A percentile compares a stretch with the other conserved stretches of the same genome.
These are phyloP conservation scores for Sparidentex hasta DNA, from an alignment of 2,797 vertebrate species.

Conservation along the genomic window DNA sequence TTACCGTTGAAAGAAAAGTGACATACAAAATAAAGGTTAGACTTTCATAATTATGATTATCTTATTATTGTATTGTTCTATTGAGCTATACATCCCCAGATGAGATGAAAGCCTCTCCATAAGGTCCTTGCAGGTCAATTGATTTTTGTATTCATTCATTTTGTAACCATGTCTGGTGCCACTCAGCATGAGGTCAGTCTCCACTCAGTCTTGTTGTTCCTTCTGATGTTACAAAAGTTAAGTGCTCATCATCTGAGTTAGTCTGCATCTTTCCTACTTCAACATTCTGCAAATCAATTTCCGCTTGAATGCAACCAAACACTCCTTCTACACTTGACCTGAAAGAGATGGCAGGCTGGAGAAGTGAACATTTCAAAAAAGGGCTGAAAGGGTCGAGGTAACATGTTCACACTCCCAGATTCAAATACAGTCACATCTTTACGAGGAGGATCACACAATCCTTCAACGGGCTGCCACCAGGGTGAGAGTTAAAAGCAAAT, in stretches of 20 bases:
- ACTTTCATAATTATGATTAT: background rate
- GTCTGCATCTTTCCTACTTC: conserved; percentile 34
- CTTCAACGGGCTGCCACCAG: conserved; percentile 32
- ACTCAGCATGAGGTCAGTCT: conserved; percentile 39
- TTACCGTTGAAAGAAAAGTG: background rate
- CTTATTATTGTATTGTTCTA: background rate
- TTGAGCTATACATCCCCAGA: conserved; percentile 16
- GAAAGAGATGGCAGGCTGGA: background rate
- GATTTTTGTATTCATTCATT: conserved; percentile 51
- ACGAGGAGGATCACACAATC: conserved; percentile 20
- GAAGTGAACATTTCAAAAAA: conserved; percentile 22
- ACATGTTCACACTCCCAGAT: background rate
- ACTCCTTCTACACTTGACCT: conserved; percentile 15
- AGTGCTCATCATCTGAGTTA: conserved; percentile 43
- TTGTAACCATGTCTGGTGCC: conserved; percentile 33
- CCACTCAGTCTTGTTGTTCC: conserved; percentile 40
- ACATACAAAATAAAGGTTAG: too few relatives aligned
- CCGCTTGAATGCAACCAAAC: conserved; percentile 32
- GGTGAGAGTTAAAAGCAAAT: conserved; percentile 58
- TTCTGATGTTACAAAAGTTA: conserved; percentile 45
- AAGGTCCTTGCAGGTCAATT: conserved; percentile 39
- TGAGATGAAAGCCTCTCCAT: conserved; percentile 27
- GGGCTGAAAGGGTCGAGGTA: background rate
- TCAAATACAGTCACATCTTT: conserved; percentile 9
- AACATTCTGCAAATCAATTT: conserved; percentile 48